Percentiles rank a stretch among this genome's conserved stretches.
Evolutionary conservation across 2,888 invertebrate species (phyloP).

Genomic region (Rhaphigaster nebulosa): DNA sequence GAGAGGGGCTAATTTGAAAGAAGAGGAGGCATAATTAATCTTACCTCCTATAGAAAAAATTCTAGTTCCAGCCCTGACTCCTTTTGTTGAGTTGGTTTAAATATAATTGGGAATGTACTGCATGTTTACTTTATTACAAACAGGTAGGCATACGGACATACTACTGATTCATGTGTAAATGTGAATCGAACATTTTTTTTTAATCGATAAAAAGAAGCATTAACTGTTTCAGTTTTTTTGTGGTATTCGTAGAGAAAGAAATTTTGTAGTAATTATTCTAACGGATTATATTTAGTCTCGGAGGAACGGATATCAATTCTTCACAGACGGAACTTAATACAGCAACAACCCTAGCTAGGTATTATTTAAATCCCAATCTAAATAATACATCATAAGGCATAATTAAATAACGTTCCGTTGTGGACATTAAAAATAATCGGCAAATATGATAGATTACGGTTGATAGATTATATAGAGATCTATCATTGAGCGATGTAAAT

Average conservation of each 20-base stretch:
- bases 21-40: too few species aligned
- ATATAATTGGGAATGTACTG: too few species aligned
- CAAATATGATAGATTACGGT: not conserved
- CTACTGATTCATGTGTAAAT: too few species aligned
- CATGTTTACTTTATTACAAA: too few species aligned
- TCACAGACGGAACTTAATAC: not conserved
- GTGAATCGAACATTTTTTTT: too few species aligned
- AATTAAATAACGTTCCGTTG: constrained; percentile 2
- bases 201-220: too few species aligned
- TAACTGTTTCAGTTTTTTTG: too few species aligned
- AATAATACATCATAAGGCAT: not conserved
- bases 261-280: not conserved
- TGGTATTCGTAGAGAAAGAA: not conserved
- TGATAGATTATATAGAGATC: constrained; percentile 5
- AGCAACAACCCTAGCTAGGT: not conserved
- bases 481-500: constrained; percentile 19
- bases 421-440: constrained; percentile 17
- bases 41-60: too few species aligned
- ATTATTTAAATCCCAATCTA: not conserved
- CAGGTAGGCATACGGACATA: too few species aligned
- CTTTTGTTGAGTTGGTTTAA: too few species aligned
- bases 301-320: not conserved
- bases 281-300: not conserved
- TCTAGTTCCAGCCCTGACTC: too few species aligned
- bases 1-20: too few species aligned